Base-by-base conservation (phyloP, 2,797 vertebrate species). In the Gambusia yucatana region DNA sequence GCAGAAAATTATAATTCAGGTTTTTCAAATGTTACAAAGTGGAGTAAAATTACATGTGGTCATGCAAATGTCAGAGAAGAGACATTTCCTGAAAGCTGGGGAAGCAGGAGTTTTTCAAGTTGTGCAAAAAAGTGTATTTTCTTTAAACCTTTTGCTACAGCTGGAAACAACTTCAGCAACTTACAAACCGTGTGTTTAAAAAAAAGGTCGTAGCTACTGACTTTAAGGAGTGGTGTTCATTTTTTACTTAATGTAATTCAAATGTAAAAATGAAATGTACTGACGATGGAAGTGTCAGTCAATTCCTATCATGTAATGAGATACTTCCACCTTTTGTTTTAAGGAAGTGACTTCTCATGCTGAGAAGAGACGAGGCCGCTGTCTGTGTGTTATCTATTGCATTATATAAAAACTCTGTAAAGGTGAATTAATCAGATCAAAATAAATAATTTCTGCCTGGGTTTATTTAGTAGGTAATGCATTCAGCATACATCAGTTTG, bases 81-180 rank as follows among this genome's bases (percentile, higher is more conserved):
- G 4, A 63, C 0, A 1, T 69, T 78, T 43, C 16, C n/a, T 20
- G 48, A 70, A 84, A 72, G 55, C 3, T 79, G 71, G 11, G 7
- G 5, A 73, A 30, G 70, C 2, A 72, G 22, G 11, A 63, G 0
- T 71, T 74, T 74, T 80, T 71, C 0, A 57, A 48, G 10, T 81
- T 82, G 75, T 74, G 82, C 36, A 89, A 85, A 83, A 78, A 16
- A 8, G 61, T 43, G 50, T 0, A 76, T 59, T 85, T 84, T 13
- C 11, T 22, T 33, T 0, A 72, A 47, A 10, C 1, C 3, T 55
- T 70, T 43, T 0, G 3, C 47, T 0, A 63, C 2, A 3, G 20
- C 25, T 46, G 44, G 13, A 14, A 59, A 30, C n/a, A 59, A 44
- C 43, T 6, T 11, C 7, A 41, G 43, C 25, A 55, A 41, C 61